Base-by-base conservation (phyloP, 2,113 vertebrate species). In the Oncorhynchus mykiss region DNA sequence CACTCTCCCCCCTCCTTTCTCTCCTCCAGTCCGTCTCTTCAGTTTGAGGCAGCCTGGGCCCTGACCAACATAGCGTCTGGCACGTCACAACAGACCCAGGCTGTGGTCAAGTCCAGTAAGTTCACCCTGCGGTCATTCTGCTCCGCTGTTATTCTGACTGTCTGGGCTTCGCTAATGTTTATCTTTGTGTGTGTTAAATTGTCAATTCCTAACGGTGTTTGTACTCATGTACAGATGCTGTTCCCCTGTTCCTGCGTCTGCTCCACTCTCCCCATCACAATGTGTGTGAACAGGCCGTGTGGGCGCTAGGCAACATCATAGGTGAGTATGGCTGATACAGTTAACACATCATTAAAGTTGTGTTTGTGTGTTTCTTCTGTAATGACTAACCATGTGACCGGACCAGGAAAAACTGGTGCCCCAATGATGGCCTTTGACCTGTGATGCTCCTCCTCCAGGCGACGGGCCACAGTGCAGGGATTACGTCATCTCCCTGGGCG, bases 391-490 rank as follows among this genome's bases (percentile, higher is more conserved):
- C 39, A 45, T 45, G 39, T 45, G 39, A 45, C 9, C 9, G 39
- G 39, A 45, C 9, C 39, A 45, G 39, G 2, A 14, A 11, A 18
- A 65, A 25, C 31, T 39, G 1, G 29, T 71, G 60, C 14, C 45
- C 0, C 25, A 57, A 9, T 59, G 51, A 25, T 82, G 9, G 16
- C 54, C 54, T 20, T 20, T 57, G 20, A 57, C 54, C 54, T 57
- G 13, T 57, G 16, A 57, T 20, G 20, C 20, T 20, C 54, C 54
- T 92, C 84, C 89, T 89, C 84, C 95, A 99, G 97, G 98, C 94
- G 98, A 99, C 91, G 98, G 98, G 88, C 98, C 98, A 90, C 96
- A 97, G 93, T 99, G 98, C 97, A 95, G 98, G 94, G 98, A 99
- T 92, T 99, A 97, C 90, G 97, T 99, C 89, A 99, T 99, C 93